Evolutionary conservation across 2,888 invertebrate genomes (phyloP), one percentile per base, ranked within the genome.

Genomic region (Drosophila gaucha): DNA sequence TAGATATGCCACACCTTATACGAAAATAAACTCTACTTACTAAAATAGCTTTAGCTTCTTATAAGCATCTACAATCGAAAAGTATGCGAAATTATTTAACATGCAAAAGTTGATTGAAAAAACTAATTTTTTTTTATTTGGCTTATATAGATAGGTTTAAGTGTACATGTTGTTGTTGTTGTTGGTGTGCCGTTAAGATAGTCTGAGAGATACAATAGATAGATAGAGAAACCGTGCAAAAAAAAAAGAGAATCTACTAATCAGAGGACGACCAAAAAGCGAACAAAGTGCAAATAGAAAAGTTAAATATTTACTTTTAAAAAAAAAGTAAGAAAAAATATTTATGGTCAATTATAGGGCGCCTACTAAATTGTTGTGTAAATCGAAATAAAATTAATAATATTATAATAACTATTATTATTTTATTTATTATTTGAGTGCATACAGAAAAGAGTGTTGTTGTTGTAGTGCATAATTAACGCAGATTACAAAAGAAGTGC

Each of bases 231-330:
- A 26, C 41, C 41, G 41, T 31, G 41, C 39, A 41, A 35, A 43
- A 35, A 54, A 58, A 39, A 57, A 12, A 49, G 14, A 36, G 24
- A 20, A 44, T 39, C 20, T 38, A 39, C 56, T 33, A 35, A 62
- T 59, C 75, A 50, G 49, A 63, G 65, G 52, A 74, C 78, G 47
- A 54, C 16, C 36, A 51, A 65, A 39, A 71, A 64, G 76, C 62
- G 76, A 67, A 75, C 60, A 72, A 63, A 62, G 44, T 31, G 24
- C 38, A 59, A 55, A 31, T 59, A 43, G 52, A 52, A 52, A 76
- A 59, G 38, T 50, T 47, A 54, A 39, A 74, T 33, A 30, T 47
- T 44, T 30, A 14, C 51, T 39, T 24, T n/a, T n/a, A n/a, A n/a
- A 41, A 57, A 22, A 46, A 65, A 51, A 55, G 6, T 43, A 20